phyloP scores from a whole-genome alignment of 2,888 invertebrate species.

The Lamellibrachia columna region DNA sequence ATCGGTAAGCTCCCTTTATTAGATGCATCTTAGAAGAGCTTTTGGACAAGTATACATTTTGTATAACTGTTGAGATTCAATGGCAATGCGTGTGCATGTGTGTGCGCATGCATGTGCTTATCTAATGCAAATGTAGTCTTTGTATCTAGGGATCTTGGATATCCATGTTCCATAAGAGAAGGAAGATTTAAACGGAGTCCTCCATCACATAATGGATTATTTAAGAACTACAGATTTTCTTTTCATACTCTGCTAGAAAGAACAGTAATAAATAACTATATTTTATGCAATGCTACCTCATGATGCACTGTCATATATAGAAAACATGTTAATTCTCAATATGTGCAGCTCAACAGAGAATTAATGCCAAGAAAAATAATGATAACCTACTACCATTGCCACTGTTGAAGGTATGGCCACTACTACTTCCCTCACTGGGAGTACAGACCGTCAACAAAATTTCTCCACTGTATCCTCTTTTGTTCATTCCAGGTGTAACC shows the following conservation, averaged over 20 bases:
- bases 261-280: not conserved
- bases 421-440: no score
- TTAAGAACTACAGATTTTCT: no score
- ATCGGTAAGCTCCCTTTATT: constrained; percentile 50
- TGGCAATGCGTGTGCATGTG: not conserved
- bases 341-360: not conserved
- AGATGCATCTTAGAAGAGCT: not conserved
- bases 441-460: no score
- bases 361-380: not conserved
- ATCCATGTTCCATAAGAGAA: no score
- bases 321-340: not conserved
- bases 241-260: not conserved
- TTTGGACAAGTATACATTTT: not conserved
- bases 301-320: not conserved
- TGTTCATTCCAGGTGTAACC: no score
- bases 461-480: no score
- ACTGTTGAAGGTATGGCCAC: no score
- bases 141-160: no score
- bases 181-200: no score
- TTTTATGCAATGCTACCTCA: not conserved
- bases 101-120: not conserved
- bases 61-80: not conserved
- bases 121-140: no score
- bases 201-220: no score
- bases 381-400: no score